Evolutionary conservation across 64 coral and sea anemone genomes (phyloP).

Genomic region (Porites lutea): DNA sequence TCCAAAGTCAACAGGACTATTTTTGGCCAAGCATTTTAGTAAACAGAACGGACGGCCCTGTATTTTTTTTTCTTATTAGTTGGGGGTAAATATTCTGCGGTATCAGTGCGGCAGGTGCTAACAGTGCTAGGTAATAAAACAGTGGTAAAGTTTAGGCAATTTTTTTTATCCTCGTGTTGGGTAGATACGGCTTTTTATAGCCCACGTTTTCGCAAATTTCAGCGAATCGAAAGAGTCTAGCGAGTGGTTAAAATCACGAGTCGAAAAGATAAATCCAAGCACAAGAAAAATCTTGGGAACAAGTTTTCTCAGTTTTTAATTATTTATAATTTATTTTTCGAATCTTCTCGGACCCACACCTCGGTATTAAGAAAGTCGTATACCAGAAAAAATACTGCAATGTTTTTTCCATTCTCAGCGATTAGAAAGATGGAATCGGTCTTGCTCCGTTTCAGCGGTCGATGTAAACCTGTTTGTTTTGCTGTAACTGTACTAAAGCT

Average conservation of each 20-base stretch:
- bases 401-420: not conserved
- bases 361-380: conserved; percentile 16
- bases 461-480: conserved; percentile 18
- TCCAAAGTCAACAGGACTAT: not conserved
- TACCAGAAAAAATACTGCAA: not conserved
- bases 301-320: conserved; percentile 53
- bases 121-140: conserved; percentile 41
- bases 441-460: not conserved
- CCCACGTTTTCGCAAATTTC: conserved; percentile 18
- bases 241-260: not conserved
- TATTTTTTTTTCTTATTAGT: conserved; percentile 24
- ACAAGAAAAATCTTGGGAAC: not conserved
- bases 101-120: conserved; percentile 27
- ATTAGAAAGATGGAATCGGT: not conserved
- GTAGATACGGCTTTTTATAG: conserved; percentile 44
- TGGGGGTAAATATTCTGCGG: conserved; percentile 35
- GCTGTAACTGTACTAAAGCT: conserved; percentile 37
- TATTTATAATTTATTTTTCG: conserved; percentile 59
- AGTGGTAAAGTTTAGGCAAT: conserved; percentile 63
- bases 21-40: conserved; percentile 27
- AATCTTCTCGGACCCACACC: conserved; percentile 44
- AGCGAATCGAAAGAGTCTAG: not conserved
- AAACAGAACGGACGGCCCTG: not conserved
- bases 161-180: conserved; percentile 47
- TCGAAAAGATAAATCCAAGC: not conserved